phyloP scores from a whole-genome alignment of 30 jellyfish, hydroid and myxozoan species.

The Cassiopea xamachana region DNA sequence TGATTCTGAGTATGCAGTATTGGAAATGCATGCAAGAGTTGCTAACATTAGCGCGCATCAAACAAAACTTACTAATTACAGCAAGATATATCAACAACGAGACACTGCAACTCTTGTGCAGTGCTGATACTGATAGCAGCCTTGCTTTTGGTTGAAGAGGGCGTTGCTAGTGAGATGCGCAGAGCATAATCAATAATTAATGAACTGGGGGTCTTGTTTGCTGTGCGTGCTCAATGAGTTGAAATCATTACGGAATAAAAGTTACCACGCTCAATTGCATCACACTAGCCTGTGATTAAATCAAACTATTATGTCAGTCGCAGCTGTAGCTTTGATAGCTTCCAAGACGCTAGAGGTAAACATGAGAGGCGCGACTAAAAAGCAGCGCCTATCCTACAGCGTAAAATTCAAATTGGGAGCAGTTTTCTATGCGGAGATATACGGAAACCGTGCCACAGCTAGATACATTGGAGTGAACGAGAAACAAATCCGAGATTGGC shows the following conservation, averaged over 20 bases:
- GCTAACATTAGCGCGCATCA: too few species aligned
- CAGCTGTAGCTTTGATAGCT: constrained; percentile 65
- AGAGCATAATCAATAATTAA: constrained; percentile 7
- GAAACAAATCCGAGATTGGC: constrained; percentile 89
- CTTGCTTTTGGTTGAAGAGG: not conserved
- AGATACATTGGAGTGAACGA: constrained; percentile 86
- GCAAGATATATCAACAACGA: too few species aligned
- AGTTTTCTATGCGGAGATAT: constrained; percentile 78
- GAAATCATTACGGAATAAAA: constrained; percentile 60
- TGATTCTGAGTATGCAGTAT: too few species aligned
- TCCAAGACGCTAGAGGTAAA: constrained; percentile 10
- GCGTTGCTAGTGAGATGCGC: not conserved
- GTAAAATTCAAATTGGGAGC: constrained; percentile 88
- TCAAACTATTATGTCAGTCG: constrained; percentile 64
- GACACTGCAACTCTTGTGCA: not conserved
- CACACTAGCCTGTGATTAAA: constrained; percentile 46
- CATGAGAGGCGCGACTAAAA: constrained; percentile 46
- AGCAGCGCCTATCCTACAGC: constrained; percentile 83
- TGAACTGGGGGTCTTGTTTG: constrained; percentile 56
- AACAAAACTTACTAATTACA: too few species aligned
- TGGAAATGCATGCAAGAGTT: too few species aligned
- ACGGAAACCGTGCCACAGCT: constrained; percentile 94
- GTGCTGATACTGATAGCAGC: not conserved
- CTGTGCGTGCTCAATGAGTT: constrained; percentile 63
- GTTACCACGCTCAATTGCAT: constrained; percentile 64